phyloP scores from a whole-genome alignment of 37 sponge, comb jelly and placozoan species.

The Hexactinellida sp. region DNA sequence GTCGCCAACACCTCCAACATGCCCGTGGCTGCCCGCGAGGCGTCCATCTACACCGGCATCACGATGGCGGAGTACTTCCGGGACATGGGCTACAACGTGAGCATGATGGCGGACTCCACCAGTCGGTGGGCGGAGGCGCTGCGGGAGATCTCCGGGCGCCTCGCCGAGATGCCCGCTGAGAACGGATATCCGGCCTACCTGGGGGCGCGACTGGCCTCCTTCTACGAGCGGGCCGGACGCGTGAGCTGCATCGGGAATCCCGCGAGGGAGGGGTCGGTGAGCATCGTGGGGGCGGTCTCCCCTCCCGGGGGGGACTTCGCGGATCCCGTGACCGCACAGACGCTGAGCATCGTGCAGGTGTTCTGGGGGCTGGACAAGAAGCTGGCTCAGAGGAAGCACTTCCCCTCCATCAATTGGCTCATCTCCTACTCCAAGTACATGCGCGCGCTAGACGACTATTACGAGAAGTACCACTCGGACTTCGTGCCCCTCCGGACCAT shows the following conservation, averaged over 20 bases:
- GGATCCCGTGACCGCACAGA: conserved; percentile 95
- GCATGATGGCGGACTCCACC: conserved; percentile 99
- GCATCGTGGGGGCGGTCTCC: conserved; percentile 94
- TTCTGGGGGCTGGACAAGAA: conserved; percentile 99
- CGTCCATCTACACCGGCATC: conserved; percentile 98
- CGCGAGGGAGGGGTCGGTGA: conserved; percentile 85
- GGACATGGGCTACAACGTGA: conserved; percentile 98
- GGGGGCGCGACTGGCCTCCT: conserved; percentile 92
- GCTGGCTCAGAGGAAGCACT: conserved; percentile 94
- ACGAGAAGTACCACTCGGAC: conserved; percentile 87
- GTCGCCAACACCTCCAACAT: conserved; percentile 99
- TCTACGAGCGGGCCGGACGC: conserved; percentile 97
- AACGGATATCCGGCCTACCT: conserved; percentile 99
- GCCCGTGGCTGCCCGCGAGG: conserved; percentile 98
- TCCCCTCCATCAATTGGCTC: conserved; percentile 95
- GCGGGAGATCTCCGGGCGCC: conserved; percentile 93
- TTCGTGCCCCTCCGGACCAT: conserved; percentile 77
- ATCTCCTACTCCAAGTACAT: conserved; percentile 88
- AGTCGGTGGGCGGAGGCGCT: conserved; percentile 97
- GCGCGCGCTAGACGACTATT: conserved; percentile 83
- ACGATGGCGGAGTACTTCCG: conserved; percentile 97
- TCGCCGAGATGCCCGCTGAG: conserved; percentile 99
- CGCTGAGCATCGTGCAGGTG: conserved; percentile 95
- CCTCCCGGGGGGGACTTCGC: conserved; percentile 99
- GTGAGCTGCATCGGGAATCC: conserved; percentile 84